Evolutionary conservation across 1,140 invertebrate genomes (phyloP).

Genomic region (Anoplolepis gracilipes): DNA sequence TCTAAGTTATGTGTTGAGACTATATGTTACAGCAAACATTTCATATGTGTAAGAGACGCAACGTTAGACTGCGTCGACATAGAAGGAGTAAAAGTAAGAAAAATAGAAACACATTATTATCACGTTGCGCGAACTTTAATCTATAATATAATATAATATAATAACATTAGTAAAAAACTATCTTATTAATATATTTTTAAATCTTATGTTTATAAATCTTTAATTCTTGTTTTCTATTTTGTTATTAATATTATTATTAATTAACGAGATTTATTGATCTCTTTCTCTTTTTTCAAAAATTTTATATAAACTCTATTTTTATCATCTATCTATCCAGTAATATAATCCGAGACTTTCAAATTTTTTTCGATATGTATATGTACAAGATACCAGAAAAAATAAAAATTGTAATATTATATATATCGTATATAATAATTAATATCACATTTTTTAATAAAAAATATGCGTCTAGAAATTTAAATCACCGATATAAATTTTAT

Average conservation of each 20-base stretch:
- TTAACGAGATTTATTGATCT: not conserved
- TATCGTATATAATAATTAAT: not conserved
- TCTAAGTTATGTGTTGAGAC: no score
- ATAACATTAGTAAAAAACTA: not conserved
- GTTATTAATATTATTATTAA: not conserved
- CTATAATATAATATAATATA: not conserved
- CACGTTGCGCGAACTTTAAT: no score
- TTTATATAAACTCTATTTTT: not conserved
- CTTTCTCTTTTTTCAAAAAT: not conserved
- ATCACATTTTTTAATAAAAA: not conserved
- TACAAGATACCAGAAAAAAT: not conserved
- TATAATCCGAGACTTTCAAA: not conserved
- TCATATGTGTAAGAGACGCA: no score
- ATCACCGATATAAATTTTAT: slow-evolving; percentile 7
- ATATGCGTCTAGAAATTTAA: not conserved
- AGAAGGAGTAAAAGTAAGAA: no score
- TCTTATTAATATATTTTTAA: no score
- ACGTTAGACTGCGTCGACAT: no score
- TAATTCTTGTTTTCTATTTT: not conserved
- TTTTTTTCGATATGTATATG: not conserved
- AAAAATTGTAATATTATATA: not conserved
- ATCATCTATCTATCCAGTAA: not conserved
- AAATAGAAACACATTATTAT: no score
- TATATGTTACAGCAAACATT: no score
- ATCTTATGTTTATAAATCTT: no score